phyloP scores from a whole-genome alignment of 2,113 vertebrate genomes.

The Ranitomeya imitator region DNA sequence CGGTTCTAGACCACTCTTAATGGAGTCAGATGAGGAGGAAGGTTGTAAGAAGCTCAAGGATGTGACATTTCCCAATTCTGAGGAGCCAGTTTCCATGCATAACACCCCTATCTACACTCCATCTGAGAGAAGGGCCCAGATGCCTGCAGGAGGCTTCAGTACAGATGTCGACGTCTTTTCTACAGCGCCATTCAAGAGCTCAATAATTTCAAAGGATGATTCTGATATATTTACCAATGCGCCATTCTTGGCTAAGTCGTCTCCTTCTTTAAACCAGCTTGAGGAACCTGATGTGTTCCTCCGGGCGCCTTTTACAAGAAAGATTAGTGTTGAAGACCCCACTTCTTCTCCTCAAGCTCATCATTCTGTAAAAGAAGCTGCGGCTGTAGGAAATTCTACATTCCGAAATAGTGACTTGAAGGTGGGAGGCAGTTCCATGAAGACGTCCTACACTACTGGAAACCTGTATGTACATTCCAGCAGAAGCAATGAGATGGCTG shows the following conservation, averaged over 20 bases:
- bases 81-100: background rate
- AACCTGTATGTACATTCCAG: slow-evolving; percentile 58
- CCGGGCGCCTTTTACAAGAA: slow-evolving; percentile 91
- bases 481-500: slow-evolving; percentile 61
- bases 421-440: background rate
- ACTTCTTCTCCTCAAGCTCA: slow-evolving; percentile 28
- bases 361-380: slow-evolving; percentile 44
- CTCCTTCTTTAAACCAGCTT: slow-evolving; percentile 17
- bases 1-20: slow-evolving; percentile 87
- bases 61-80: slow-evolving; percentile 55
- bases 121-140: slow-evolving; percentile 49
- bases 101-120: background rate
- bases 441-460: slow-evolving; percentile 59
- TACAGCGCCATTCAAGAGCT: slow-evolving; percentile 82
- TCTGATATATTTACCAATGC: slow-evolving; percentile 89
- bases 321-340: slow-evolving; percentile 72
- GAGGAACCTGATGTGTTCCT: slow-evolving; percentile 87
- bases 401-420: slow-evolving; percentile 64
- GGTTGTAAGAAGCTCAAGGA: slow-evolving; percentile 65
- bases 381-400: background rate
- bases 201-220: slow-evolving; percentile 67
- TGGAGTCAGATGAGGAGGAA: slow-evolving; percentile 93
- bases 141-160: slow-evolving; percentile 12
- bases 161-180: slow-evolving; percentile 80
- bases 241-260: slow-evolving; percentile 79